phyloP scores from a whole-genome alignment of 1,140 invertebrate species.

The Trichonephila inaurata region DNA sequence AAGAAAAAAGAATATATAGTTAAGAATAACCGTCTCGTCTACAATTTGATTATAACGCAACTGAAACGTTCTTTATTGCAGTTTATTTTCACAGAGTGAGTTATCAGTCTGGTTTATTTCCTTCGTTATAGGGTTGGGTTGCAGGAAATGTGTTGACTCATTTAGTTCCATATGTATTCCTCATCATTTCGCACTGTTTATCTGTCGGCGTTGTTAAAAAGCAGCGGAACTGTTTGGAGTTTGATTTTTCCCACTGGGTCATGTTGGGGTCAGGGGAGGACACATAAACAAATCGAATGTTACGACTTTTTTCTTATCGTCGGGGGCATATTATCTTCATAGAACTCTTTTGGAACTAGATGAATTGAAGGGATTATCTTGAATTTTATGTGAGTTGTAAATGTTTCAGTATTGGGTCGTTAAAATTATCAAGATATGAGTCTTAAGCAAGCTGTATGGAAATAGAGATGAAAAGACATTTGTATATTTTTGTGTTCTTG shows the following conservation, averaged over 20 bases:
- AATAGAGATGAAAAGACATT: too few species aligned
- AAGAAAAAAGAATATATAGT: too few species aligned
- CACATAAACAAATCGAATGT: slow-evolving; percentile 9
- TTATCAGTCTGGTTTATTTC: slow-evolving; percentile 21
- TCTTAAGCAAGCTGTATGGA: too few species aligned
- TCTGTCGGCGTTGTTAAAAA: slow-evolving; percentile 12
- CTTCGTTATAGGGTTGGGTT: background rate
- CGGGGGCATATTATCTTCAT: background rate
- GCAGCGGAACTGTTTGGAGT: background rate
- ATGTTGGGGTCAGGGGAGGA: background rate
- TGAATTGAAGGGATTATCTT: background rate
- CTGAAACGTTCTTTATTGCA: background rate
- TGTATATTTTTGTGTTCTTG: too few species aligned
- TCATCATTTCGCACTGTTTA: background rate
- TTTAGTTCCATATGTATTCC: background rate
- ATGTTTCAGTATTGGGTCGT: too few species aligned
- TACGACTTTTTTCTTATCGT: background rate
- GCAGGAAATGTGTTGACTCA: background rate
- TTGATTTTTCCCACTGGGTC: slow-evolving; percentile 32
- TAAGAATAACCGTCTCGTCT: too few species aligned
- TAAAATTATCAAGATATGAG: too few species aligned
- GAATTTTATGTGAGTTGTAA: too few species aligned
- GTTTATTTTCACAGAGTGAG: slow-evolving; percentile 2
- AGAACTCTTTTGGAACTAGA: background rate
- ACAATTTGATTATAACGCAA: background rate